Conservation (phyloP, 2,113 vertebrate species). For the Tyto alba region DNA sequence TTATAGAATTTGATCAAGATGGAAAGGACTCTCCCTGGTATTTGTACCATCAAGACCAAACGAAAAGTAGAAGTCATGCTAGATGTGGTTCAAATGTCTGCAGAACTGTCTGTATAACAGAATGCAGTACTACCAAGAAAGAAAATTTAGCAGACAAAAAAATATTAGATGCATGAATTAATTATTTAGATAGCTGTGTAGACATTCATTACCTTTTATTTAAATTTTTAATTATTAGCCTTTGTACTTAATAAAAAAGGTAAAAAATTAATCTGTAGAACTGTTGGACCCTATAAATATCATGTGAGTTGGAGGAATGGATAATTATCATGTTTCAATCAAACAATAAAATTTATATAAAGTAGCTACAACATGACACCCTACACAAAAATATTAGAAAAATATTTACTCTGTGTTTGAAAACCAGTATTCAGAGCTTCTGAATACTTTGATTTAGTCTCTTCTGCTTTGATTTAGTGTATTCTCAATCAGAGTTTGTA, state of each 20-base stretch:
- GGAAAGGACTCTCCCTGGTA: neutral
- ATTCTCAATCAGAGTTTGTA: neutral
- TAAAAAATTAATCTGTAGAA: neutral
- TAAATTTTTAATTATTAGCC: constrained; percentile 19
- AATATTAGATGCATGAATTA: neutral
- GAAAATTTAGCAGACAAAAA: neutral
- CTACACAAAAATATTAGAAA: neutral
- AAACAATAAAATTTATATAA: neutral
- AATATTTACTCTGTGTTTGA: neutral
- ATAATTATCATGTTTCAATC: neutral
- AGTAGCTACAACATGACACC: neutral
- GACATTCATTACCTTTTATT: neutral
- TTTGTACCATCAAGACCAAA: neutral
- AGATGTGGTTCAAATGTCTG: neutral
- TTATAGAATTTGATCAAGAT: neutral
- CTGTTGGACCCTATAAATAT: neutral
- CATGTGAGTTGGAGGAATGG: neutral
- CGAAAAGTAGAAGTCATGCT: neutral
- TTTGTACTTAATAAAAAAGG: neutral
- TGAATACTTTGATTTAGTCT: neutral
- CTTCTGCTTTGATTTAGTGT: neutral
- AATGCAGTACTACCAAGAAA: neutral
- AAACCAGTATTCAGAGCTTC: neutral
- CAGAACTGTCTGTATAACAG: neutral
- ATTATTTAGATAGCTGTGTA: neutral